These are phyloP conservation scores for Sebastes diploproa DNA, from an alignment of 2,797 vertebrate genomes.

Conservation along the genomic window DNA sequence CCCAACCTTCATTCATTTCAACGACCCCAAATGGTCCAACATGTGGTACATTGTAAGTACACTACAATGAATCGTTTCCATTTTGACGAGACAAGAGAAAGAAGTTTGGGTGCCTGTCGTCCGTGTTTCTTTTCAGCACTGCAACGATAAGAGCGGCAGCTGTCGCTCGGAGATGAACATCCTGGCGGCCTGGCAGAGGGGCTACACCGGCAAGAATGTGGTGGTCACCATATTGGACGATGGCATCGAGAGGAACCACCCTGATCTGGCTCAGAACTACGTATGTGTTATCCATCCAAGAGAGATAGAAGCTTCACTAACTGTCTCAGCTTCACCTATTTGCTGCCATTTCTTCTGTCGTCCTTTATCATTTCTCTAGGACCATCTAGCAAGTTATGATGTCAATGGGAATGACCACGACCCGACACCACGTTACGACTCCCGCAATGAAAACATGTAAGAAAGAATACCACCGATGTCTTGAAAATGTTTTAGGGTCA, in stretches of 20 bases:
- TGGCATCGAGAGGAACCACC: conserved; percentile 90
- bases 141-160: conserved; percentile 58
- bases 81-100: not conserved
- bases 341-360: not conserved
- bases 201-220: conserved; percentile 87
- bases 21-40: conserved; percentile 92
- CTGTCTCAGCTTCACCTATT: not conserved
- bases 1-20: conserved; percentile 82
- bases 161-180: conserved; percentile 87
- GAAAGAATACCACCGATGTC: conserved; percentile 17
- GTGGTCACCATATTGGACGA: conserved; percentile 90
- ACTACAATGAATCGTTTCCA: not conserved
- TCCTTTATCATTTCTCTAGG: conserved; percentile 60
- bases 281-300: conserved; percentile 70
- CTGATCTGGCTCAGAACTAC: conserved; percentile 89
- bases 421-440: conserved; percentile 87
- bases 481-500: too few relatives aligned
- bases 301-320: not conserved
- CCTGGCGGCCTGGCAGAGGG: conserved; percentile 86
- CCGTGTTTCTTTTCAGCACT: conserved; percentile 63
- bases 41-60: conserved; percentile 96
- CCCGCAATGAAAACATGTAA: conserved; percentile 87
- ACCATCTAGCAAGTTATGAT: conserved; percentile 91
- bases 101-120: not conserved
- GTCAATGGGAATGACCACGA: conserved; percentile 90